Evolutionary conservation across 1,140 invertebrate genomes (phyloP).

Genomic region (Nasonia giraulti): DNA sequence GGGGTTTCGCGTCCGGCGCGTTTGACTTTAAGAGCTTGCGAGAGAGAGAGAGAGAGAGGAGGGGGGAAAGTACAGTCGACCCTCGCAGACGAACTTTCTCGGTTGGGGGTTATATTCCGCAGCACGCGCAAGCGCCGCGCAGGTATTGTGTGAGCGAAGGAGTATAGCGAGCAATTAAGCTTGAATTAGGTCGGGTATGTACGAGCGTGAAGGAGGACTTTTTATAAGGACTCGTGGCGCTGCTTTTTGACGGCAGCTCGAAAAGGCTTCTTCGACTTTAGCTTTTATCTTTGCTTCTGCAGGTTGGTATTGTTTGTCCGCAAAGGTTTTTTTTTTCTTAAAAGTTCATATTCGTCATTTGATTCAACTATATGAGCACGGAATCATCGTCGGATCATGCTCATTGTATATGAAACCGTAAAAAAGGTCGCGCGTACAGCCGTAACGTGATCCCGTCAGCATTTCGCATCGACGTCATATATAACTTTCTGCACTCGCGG

Average conservation of each 20-base stretch:
- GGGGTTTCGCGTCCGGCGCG: background rate
- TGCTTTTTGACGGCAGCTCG: background rate
- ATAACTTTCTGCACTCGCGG: too few species aligned
- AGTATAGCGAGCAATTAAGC: conserved; percentile 26
- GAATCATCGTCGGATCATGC: too few species aligned
- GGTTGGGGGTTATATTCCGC: background rate
- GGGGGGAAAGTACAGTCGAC: background rate
- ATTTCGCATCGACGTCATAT: too few species aligned
- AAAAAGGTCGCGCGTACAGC: too few species aligned
- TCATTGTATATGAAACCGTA: too few species aligned
- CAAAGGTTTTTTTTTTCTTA: too few species aligned
- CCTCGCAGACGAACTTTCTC: background rate
- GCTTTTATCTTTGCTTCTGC: background rate
- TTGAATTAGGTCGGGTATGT: conserved; percentile 38
- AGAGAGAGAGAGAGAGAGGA: background rate
- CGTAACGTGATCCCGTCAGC: too few species aligned
- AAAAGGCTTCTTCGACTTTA: background rate
- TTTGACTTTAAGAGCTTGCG: conserved; percentile 13
- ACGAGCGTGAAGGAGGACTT: background rate
- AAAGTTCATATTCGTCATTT: too few species aligned
- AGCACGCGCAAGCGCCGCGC: too few species aligned
- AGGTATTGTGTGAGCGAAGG: background rate
- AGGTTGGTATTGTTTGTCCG: background rate
- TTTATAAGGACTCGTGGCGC: background rate
- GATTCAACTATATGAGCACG: too few species aligned